Conservation (phyloP, 2,797 vertebrate genomes). For the Lepus townsendii region DNA sequence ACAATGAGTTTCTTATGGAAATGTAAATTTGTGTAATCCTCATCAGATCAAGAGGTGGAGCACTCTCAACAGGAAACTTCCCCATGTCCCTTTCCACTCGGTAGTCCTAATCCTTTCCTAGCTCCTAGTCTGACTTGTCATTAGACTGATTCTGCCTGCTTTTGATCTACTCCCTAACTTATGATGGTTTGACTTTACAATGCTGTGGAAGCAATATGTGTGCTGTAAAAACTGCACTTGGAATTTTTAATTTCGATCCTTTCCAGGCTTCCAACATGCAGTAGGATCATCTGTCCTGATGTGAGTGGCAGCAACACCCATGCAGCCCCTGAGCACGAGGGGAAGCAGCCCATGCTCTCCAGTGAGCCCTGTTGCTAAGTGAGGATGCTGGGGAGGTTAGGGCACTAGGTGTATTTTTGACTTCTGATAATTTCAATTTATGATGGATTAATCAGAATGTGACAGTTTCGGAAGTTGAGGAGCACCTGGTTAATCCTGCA, state of each 20-base stretch:
- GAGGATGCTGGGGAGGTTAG: neutral
- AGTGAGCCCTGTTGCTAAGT: neutral
- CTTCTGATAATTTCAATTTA: neutral
- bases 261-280: neutral
- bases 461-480: neutral
- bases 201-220: neutral
- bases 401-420: neutral
- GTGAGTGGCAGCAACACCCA: neutral
- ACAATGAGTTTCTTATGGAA: neutral
- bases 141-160: slow-evolving; percentile 4
- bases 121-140: neutral
- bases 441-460: neutral
- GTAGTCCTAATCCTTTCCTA: neutral
- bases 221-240: neutral
- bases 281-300: neutral
- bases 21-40: neutral
- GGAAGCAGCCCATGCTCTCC: neutral
- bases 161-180: neutral
- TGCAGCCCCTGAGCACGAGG: no score
- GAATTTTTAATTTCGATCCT: neutral
- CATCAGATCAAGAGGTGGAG: neutral
- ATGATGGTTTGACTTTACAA: neutral
- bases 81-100: neutral
- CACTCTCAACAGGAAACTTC: neutral
- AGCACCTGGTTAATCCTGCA: neutral